Conservation (phyloP, 2,888 invertebrate genomes). For the Pogonocherus hispidulus region DNA sequence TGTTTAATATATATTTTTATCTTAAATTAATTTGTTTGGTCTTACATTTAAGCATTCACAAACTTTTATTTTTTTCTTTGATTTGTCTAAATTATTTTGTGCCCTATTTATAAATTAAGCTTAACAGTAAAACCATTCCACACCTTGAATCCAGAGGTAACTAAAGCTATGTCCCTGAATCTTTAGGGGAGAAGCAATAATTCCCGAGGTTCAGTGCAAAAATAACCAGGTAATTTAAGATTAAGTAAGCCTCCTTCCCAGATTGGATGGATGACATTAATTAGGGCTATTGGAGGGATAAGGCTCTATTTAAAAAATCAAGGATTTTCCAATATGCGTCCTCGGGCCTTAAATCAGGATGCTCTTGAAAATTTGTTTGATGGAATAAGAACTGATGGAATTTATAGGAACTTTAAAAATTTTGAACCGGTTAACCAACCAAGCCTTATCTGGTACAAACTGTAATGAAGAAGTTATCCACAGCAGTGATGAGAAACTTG, state of each 20-base stretch:
- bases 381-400: not conserved
- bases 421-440: not conserved
- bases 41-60: too few species aligned
- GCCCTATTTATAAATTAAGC: too few species aligned
- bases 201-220: too few species aligned
- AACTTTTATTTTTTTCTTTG: too few species aligned
- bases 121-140: too few species aligned
- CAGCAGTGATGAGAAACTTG: too few species aligned
- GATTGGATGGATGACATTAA: not conserved
- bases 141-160: too few species aligned
- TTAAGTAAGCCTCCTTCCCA: not conserved
- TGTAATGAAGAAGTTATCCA: not conserved
- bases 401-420: slow-evolving; percentile 6
- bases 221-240: slow-evolving; percentile 21
- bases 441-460: not conserved
- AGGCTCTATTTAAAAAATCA: not conserved
- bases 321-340: not conserved
- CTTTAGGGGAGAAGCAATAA: too few species aligned
- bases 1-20: too few species aligned
- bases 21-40: too few species aligned
- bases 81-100: too few species aligned
- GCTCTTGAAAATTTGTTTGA: slow-evolving; percentile 5
- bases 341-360: not conserved
- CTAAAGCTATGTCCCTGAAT: too few species aligned
- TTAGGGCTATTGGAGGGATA: not conserved